Base-by-base conservation (phyloP, 35 echinoderm and acorn worm genomes). In the Holothuria glaberrima region DNA sequence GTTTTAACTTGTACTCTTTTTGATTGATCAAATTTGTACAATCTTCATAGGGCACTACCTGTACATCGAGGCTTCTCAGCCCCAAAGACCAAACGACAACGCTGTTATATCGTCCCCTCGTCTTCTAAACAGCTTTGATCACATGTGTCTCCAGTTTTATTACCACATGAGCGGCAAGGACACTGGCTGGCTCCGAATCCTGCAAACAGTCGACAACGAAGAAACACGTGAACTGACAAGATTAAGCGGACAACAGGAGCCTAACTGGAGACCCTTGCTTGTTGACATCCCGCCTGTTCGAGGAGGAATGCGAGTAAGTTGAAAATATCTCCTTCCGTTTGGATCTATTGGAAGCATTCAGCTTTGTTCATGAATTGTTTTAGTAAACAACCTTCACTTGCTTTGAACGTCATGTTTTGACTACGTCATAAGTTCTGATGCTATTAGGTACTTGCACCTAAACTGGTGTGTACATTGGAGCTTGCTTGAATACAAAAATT, bases 131-230 rank as follows among this genome's bases (percentile, higher is more conserved):
- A 79, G 67, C 0, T 16, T 24, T 31, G 86, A 88, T 29, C 75
- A 86, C 67, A 74, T 91, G 29, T 98, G 95, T 75, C 68, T 98
- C 17, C 75, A 86, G 30, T 94, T 98, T 20, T 98, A 89, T 50
- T 98, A 98, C 71, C 95, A 98, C 70, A 94, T 94, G 89, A 76
- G 89, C 31, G 95, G 95, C 16, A 48, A 57, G 13, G 79, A 82
- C 1, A 91, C 86, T 25, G 94, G 72, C 33, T 81, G 68, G 26
- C 56, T 95, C 0, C 41, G 50, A 17, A 75, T 95, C 3, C 22
- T 73, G 9, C 20, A 68, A 75, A 65, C 32, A 6, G 0, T 27
- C 4, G 69, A 79, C 12, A 61, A 67, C 12, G 82, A 75, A n/a
- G 59, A 57, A 20, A 59, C 28, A 18, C 38, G 48, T 45, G 58